phyloP scores from a whole-genome alignment of 2,113 vertebrate species.

The Picathartes gymnocephalus region DNA sequence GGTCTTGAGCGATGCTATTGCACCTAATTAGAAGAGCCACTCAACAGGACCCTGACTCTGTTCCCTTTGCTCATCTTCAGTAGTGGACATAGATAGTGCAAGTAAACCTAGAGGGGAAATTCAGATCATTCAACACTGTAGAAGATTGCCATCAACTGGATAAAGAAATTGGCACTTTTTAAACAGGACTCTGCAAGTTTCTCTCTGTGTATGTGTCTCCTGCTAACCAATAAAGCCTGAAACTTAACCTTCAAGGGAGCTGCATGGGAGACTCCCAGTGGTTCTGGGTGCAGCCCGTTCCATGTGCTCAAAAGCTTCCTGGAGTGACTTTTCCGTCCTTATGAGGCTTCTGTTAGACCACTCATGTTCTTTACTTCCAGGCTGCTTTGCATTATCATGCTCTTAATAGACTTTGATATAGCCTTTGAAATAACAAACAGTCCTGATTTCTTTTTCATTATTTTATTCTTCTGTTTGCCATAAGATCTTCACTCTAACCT shows the following conservation, averaged over 20 bases:
- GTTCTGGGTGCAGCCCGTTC: neutral
- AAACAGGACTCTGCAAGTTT: neutral
- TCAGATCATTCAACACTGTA: accelerated
- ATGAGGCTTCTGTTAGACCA: neutral
- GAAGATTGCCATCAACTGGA: neutral
- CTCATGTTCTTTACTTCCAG: neutral
- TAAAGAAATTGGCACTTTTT: neutral
- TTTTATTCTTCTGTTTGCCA: neutral
- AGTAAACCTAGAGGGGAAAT: neutral
- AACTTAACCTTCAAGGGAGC: neutral
- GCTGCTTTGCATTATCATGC: neutral
- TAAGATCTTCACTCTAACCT: neutral
- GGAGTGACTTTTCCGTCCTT: neutral
- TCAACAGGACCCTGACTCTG: neutral
- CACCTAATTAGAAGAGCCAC: neutral
- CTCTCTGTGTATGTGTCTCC: neutral
- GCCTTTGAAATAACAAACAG: neutral
- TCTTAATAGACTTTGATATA: neutral
- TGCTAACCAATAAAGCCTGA: neutral
- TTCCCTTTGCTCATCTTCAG: neutral
- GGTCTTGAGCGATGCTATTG: accelerated
- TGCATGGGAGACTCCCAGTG: neutral
- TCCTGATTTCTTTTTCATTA: neutral
- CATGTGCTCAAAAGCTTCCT: neutral
- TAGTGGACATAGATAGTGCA: accelerated